Evolutionary conservation across 2,113 vertebrate species (phyloP).

Genomic region (Todiramphus saurophagus): DNA sequence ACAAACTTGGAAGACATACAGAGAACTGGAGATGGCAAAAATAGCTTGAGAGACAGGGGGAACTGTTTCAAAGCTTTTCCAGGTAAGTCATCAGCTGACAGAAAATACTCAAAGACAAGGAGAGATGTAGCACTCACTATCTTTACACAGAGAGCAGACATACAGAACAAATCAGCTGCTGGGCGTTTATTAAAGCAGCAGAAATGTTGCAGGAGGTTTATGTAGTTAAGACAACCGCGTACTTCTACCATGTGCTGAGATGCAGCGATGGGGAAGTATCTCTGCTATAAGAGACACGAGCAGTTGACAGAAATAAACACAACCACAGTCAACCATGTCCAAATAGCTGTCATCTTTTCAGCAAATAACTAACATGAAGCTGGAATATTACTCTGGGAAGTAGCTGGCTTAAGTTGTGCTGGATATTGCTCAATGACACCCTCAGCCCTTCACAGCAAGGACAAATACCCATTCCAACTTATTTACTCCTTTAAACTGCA

Average conservation of each 20-base stretch:
- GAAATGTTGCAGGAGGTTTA: accelerated
- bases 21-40: neutral
- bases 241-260: neutral
- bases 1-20: accelerated
- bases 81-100: neutral
- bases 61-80: neutral
- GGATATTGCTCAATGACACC: neutral
- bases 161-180: accelerated
- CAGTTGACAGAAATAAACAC: neutral
- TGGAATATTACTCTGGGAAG: slow-evolving; percentile 29
- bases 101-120: neutral
- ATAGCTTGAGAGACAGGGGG: neutral
- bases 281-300: neutral
- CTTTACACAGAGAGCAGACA: neutral
- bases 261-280: neutral
- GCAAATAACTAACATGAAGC: slow-evolving; percentile 52
- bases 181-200: neutral
- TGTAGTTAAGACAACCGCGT: neutral
- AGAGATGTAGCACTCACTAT: neutral
- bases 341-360: neutral
- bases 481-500: slow-evolving; percentile 17
- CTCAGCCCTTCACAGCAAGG: slow-evolving; percentile 13
- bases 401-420: neutral
- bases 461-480: slow-evolving; percentile 16
- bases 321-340: neutral